Evolutionary conservation across 37 sponge, comb jelly and placozoan species (phyloP).

Genomic region (Bolinopsis microptera): DNA sequence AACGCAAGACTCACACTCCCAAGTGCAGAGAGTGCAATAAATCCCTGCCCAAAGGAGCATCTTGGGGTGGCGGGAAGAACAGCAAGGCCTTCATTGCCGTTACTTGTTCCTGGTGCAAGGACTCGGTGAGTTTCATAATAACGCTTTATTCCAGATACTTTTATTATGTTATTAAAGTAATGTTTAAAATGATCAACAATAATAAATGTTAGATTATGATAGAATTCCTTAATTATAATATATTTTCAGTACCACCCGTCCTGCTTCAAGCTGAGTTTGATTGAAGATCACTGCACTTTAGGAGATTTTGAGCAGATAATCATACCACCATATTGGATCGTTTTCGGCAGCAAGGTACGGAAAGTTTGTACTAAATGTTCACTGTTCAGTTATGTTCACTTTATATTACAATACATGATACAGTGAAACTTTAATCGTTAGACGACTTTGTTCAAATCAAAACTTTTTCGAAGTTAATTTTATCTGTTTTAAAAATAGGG

Average conservation of each 20-base stretch:
- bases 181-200: no score
- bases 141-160: no score
- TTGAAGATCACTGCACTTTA: slow-evolving; percentile 62
- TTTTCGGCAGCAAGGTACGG: slow-evolving; percentile 61
- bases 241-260: slow-evolving; percentile 61
- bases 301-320: slow-evolving; percentile 59
- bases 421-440: no score
- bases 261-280: slow-evolving; percentile 58
- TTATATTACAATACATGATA: no score
- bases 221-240: no score
- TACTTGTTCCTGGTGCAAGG: slow-evolving; percentile 51
- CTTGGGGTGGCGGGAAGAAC: slow-evolving; percentile 47
- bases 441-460: no score
- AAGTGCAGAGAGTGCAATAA: slow-evolving; percentile 55
- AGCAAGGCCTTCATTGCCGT: slow-evolving; percentile 54
- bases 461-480: no score
- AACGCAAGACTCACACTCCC: slow-evolving; percentile 34
- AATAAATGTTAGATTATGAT: no score
- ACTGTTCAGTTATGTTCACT: neutral
- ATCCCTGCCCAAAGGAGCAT: neutral
- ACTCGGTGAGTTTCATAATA: slow-evolving; percentile 60
- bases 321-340: slow-evolving; percentile 49
- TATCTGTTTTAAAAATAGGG: no score
- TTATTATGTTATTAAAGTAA: no score
- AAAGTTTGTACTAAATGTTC: no score